Conservation (phyloP, 2,888 invertebrate genomes). For the Drosophila nr. perissopoda region DNA sequence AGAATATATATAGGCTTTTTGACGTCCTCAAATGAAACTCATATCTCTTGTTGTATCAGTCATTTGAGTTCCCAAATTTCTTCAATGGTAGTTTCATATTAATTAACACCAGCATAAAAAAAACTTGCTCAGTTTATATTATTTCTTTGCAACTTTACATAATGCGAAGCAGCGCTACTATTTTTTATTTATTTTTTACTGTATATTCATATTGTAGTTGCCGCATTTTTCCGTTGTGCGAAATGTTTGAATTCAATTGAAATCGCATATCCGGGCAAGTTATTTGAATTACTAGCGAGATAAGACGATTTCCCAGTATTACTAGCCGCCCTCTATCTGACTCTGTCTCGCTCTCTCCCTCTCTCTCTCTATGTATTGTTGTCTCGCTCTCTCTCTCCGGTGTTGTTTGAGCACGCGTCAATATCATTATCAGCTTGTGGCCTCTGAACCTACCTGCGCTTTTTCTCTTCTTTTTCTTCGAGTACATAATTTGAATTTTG, state of each 20-base stretch:
- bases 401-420: constrained; percentile 35
- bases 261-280: constrained; percentile 36
- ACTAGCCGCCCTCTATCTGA: not conserved
- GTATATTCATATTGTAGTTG: constrained; percentile 1
- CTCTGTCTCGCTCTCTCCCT: not conserved
- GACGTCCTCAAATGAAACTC: not conserved
- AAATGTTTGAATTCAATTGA: constrained; percentile 50
- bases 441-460: constrained; percentile 48
- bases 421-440: constrained; percentile 30
- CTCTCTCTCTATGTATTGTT: not conserved
- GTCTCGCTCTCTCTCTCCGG: not conserved
- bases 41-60: not conserved
- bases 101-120: not conserved
- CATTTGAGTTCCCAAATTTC: not conserved
- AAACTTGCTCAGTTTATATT: not conserved
- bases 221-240: constrained; percentile 49
- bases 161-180: not conserved
- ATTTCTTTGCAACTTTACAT: not conserved
- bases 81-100: not conserved
- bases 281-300: constrained; percentile 43
- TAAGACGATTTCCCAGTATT: constrained; percentile 48
- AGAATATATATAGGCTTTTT: not conserved
- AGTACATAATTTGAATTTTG: constrained; percentile 42
- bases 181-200: not conserved
- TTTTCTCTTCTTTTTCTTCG: constrained; percentile 13